Conservation (phyloP, 2,888 invertebrate genomes). For the Xestia ashworthii region DNA sequence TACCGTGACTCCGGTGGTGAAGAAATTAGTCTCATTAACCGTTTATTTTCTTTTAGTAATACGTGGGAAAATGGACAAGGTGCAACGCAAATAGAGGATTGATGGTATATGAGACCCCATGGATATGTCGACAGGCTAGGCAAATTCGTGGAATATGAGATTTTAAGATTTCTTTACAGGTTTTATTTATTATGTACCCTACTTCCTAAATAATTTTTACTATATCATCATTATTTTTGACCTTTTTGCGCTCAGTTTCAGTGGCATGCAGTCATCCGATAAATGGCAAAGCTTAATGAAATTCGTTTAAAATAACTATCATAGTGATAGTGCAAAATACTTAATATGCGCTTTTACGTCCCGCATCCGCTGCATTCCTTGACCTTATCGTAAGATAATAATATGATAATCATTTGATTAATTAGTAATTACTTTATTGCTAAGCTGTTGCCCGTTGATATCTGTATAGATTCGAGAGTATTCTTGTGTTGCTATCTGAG, state of each 20-base stretch:
- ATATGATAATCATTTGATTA: conserved; percentile 15
- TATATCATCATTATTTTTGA: neutral
- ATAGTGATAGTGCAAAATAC: conserved; percentile 7
- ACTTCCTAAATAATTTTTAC: neutral
- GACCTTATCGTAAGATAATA: conserved; percentile 10
- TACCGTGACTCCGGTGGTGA: conserved; percentile 45
- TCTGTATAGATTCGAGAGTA: neutral
- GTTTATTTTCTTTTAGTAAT: conserved; percentile 57
- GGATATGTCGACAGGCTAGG: neutral
- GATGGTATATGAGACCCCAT: neutral
- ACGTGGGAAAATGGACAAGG: conserved; percentile 59
- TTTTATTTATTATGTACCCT: neutral
- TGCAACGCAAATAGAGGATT: conserved; percentile 8
- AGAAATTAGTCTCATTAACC: conserved; percentile 55
- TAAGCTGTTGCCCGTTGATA: neutral
- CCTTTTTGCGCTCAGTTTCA: neutral
- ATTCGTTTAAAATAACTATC: neutral
- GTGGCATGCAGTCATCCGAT: neutral
- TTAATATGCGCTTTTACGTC: conserved; percentile 23
- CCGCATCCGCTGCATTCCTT: conserved; percentile 9
- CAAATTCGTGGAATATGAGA: neutral
- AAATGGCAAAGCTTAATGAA: neutral
- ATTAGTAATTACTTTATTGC: conserved; percentile 24
- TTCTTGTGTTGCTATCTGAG: neutral
- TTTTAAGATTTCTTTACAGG: neutral